A percentile compares a stretch with the other conserved stretches of the same genome.
phyloP scores from a whole-genome alignment of 2,113 vertebrate species.

The Pseudopipra pipra region DNA sequence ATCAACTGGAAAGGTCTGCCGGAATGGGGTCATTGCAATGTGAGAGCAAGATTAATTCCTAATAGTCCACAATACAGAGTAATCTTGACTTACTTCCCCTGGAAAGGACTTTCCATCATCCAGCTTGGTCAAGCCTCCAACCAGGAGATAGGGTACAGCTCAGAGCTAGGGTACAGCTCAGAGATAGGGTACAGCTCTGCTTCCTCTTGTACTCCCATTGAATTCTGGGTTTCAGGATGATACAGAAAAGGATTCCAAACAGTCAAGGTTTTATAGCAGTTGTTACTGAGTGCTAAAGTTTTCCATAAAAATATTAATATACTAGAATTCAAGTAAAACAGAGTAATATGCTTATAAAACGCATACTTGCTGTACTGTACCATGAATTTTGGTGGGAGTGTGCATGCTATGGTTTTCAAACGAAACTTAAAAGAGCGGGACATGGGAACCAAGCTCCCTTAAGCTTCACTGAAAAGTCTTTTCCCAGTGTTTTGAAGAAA shows the following conservation, averaged over 20 bases:
- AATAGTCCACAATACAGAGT: not conserved
- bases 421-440: not conserved
- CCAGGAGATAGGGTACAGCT: not conserved
- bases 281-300: constrained; percentile 11
- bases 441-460: not conserved
- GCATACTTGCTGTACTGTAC: not conserved
- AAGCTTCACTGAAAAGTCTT: not conserved
- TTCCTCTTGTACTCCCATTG: not conserved
- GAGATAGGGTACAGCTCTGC: not conserved
- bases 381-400: not conserved
- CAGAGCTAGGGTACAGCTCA: not conserved
- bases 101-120: not conserved
- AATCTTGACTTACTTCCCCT: not conserved
- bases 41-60: not conserved
- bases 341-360: constrained; percentile 40
- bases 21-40: not conserved
- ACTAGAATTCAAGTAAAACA: constrained; percentile 22
- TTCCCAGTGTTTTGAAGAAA: constrained; percentile 16
- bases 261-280: not conserved
- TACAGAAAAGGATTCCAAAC: not conserved
- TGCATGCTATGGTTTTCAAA: not conserved
- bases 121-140: not conserved
- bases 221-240: not conserved
- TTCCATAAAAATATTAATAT: constrained; percentile 27
- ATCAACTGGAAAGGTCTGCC: not conserved